Evolutionary conservation across 2,888 invertebrate species (phyloP).

Genomic region (Sympetrum striolatum): DNA sequence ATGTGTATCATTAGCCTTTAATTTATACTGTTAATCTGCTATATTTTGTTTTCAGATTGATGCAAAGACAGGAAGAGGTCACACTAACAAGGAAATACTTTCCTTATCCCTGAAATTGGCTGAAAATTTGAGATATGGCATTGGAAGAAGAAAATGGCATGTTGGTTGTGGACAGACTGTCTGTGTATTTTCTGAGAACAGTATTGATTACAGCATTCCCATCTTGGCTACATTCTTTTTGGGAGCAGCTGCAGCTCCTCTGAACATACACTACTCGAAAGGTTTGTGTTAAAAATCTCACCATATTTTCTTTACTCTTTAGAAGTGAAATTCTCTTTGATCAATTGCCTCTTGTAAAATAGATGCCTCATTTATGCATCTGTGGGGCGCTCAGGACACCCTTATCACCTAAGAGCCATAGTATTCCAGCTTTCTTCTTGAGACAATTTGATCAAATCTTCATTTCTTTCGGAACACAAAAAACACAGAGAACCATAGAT

Average conservation of each 20-base stretch:
- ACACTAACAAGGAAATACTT: slow-evolving; percentile 65
- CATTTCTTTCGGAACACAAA: too few species aligned
- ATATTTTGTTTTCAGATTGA: slow-evolving; percentile 62
- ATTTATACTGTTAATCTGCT: background rate
- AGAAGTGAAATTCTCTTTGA: too few species aligned
- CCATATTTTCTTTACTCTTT: too few species aligned
- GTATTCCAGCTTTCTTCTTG: too few species aligned
- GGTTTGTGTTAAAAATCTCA: slow-evolving; percentile 57
- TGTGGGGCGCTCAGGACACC: too few species aligned
- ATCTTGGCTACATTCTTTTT: slow-evolving; percentile 65
- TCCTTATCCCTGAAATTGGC: slow-evolving; percentile 67
- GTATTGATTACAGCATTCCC: slow-evolving; percentile 66
- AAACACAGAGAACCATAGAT: too few species aligned
- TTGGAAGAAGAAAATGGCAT: slow-evolving; percentile 54
- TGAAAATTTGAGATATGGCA: slow-evolving; percentile 60
- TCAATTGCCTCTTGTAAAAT: too few species aligned
- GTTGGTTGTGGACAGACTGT: slow-evolving; percentile 64
- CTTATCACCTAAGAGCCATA: too few species aligned
- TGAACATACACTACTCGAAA: slow-evolving; percentile 70
- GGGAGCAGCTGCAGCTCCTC: slow-evolving; percentile 68
- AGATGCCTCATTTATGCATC: too few species aligned
- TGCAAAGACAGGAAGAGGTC: slow-evolving; percentile 65
- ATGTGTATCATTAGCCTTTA: too few species aligned
- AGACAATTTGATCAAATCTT: too few species aligned
- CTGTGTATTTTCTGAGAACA: slow-evolving; percentile 70